phyloP scores from a whole-genome alignment of 2,888 invertebrate genomes.

The Drosophila infuscata region DNA sequence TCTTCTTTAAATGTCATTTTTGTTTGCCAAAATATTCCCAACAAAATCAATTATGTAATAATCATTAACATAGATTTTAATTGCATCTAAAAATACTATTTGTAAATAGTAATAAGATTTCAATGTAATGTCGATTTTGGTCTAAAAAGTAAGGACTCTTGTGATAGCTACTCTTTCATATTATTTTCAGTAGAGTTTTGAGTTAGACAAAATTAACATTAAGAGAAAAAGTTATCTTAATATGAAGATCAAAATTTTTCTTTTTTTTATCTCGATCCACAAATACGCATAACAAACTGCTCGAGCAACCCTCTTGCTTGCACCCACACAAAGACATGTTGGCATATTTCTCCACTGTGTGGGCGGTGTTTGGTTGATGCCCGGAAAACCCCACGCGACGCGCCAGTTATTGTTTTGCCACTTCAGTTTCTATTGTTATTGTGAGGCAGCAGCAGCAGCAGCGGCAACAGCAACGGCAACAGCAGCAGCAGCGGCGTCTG shows the following conservation, averaged over 20 bases:
- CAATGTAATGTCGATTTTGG: neutral
- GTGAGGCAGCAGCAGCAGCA: conserved; percentile 50
- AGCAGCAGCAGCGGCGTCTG: conserved; percentile 29
- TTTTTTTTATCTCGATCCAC: neutral
- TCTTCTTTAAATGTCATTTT: neutral
- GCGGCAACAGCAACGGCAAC: neutral
- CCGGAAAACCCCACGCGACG: conserved; percentile 76
- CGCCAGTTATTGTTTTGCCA: conserved; percentile 80
- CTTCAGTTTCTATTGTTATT: conserved; percentile 80
- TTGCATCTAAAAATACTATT: neutral
- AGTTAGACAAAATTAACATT: too few species aligned
- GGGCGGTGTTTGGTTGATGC: conserved; percentile 57
- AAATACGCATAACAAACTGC: conserved; percentile 12
- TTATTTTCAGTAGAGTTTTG: neutral
- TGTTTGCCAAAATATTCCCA: neutral
- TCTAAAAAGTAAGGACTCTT: neutral
- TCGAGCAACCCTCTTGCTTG: conserved; percentile 36
- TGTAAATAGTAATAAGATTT: neutral
- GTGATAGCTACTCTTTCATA: neutral
- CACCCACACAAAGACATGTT: conserved; percentile 28
- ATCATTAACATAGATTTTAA: neutral
- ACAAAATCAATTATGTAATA: neutral
- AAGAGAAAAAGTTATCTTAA: neutral
- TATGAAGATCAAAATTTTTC: neutral
- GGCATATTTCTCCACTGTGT: conserved; percentile 41